phyloP scores from a whole-genome alignment of 37 sponge, comb jelly and placozoan species.

The Beroe ovata region DNA sequence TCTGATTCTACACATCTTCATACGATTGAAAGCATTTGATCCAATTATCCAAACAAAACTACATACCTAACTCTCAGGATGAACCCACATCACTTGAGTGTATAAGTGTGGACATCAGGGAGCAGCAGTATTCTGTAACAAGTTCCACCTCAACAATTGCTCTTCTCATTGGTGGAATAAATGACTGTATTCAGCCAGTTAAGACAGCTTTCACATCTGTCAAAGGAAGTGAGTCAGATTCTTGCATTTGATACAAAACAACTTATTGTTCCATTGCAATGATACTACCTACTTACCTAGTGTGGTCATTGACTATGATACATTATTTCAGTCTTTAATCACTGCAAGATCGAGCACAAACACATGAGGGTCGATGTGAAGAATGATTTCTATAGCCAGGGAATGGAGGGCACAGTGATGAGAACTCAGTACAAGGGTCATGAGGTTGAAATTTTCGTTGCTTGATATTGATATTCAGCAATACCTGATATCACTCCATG shows the following conservation, averaged over 20 bases:
- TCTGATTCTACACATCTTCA: too few species aligned
- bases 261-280: neutral
- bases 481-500: too few species aligned
- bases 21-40: too few species aligned
- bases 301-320: neutral
- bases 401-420: constrained; percentile 27
- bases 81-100: constrained; percentile 42
- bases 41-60: neutral
- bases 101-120: neutral
- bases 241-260: neutral
- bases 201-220: neutral
- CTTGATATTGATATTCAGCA: too few species aligned
- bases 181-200: constrained; percentile 28
- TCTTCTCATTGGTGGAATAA: neutral
- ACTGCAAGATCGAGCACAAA: neutral
- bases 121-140: constrained; percentile 37
- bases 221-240: constrained; percentile 35
- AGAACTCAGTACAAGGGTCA: neutral
- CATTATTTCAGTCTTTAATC: constrained; percentile 13
- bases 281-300: neutral
- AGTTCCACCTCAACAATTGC: constrained; percentile 10
- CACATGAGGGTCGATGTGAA: neutral
- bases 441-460: too few species aligned
- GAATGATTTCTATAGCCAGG: neutral
- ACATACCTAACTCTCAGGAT: neutral